Base-by-base conservation (phyloP, 2,113 vertebrate genomes). In the Galbula dea region DNA sequence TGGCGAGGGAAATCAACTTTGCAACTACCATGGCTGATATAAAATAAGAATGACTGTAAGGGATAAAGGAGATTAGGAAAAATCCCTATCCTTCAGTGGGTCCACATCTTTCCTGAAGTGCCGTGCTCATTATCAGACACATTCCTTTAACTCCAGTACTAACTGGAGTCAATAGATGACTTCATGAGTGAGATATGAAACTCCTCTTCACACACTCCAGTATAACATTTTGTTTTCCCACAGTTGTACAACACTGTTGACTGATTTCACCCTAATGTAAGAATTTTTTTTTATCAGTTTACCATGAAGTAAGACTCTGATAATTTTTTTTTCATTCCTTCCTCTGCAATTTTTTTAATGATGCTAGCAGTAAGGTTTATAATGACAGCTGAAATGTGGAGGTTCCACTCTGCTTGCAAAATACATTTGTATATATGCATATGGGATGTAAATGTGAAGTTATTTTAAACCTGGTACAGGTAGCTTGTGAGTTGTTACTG, bases 21-120 rank as follows among this genome's bases (percentile, higher is more conserved):
- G 37, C 55, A 90, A 43, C 32, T 63, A 43, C 59, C 34, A 34
- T 12, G 39, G 65, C 34, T 90, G 69, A 67, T n/a, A 34, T 63
- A 88, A 92, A 96, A 86, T 34, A 58, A 68, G 32, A 65, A 81
- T 59, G 76, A 83, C 76, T 88, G 65, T 36, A 86, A 88, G 43
- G 65, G 69, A 81, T 83, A 88, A 88, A 90, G 61, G 37, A 88
- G 77, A 90, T 90, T 59, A 86, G 57, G 39, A 74, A 86, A 92
- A 86, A 78, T 51, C 34, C 9, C 41, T 32, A 23, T 26, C 58
- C 91, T 89, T 89, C 66, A 83, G 30, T 71, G 32, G 19, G 32
- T 86, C 52, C 11, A 5, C 30, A 55, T 34, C 61, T 78, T 93
- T 88, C 37, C 66, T 72, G 24, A 93, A 93, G 37, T 34, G 45